phyloP scores from a whole-genome alignment of 1,140 invertebrate species.

The Bombus sibiricus region DNA sequence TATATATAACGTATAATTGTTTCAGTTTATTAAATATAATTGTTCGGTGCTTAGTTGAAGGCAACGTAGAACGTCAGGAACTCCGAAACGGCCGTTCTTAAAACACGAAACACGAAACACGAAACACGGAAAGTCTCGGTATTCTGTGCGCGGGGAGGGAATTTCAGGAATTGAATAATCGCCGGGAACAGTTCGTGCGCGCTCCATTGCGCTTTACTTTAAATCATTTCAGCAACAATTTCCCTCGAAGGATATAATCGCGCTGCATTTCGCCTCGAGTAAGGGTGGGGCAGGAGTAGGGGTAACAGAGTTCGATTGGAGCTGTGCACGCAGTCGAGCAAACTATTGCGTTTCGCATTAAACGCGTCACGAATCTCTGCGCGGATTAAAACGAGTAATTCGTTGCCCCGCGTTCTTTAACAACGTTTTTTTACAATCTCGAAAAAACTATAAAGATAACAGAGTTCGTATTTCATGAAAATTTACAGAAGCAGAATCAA shows the following conservation, averaged over 20 bases:
- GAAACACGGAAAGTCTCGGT: background rate
- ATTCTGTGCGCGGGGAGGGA: constrained; percentile 6
- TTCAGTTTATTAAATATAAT: constrained; percentile 4
- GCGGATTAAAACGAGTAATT: constrained; percentile 6
- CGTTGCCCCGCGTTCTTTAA: background rate
- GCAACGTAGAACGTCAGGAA: background rate
- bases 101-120: background rate
- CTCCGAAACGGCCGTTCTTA: background rate
- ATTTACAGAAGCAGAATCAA: too few species aligned
- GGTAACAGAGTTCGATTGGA: constrained; percentile 31
- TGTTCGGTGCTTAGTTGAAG: background rate
- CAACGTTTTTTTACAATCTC: background rate
- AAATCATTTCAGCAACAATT: constrained; percentile 53
- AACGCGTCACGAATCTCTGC: constrained; percentile 25
- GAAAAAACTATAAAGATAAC: background rate
- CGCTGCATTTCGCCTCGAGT: constrained; percentile 14
- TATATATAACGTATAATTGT: too few species aligned
- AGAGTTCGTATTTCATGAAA: background rate
- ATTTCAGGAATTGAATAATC: constrained; percentile 49
- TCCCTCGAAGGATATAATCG: constrained; percentile 38
- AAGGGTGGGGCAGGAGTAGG: background rate
- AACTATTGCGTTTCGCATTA: constrained; percentile 39
- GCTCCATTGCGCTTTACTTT: constrained; percentile 47
- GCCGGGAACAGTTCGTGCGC: constrained; percentile 25
- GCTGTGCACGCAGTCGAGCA: constrained; percentile 10